Evolutionary conservation across 2,888 invertebrate genomes (phyloP), one percentile per base, ranked within the genome.

Genomic region (Carcina quercana): DNA sequence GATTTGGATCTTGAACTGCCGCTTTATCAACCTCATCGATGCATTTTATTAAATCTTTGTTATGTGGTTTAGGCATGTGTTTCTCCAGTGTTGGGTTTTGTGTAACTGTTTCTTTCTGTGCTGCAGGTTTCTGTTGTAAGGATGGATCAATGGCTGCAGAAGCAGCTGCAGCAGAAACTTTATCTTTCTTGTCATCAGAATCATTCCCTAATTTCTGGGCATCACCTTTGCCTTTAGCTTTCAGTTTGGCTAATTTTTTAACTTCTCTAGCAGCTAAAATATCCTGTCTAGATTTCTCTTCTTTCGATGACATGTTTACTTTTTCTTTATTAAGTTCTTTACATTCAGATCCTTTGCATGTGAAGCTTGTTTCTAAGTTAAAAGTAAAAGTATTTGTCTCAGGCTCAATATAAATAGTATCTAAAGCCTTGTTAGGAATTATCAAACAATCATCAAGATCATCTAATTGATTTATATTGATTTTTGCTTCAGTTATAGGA

Each of bases 1-100:
- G 15, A n/a, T 3, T 8, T 15, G 11, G 5, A 32, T 15, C 35
- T 34, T 38, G 48, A 5, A 44, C 25, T 24, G 45, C 28, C 28
- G 61, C 75, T 53, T 52, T 71, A 35, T 82, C 80, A 15, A 80
- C 80, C 55, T 79, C 80, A 62, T 82, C 82, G 45, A 66, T 67
- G 29, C 74, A 58, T 50, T 63, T 68, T 11, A 44, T 15, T 34
- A 34, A 25, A 21, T 20, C 40, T 34, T 25, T 12, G 11, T 25
- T 11, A 6, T 6, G n/a, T 14, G 8, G 8, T 13, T 13, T 26
- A n/a, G 8, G 21, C 5, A 12, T 21, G 12, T 15, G 15, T 7
- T 13, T 19, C 13, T 31, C 20, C 7, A n/a, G 17, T 6, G 12
- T 11, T 24, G 31, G 25, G 31, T 26, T 13, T 28, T 28, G 25